Base-by-base conservation (phyloP, 2,888 invertebrate genomes). In the Drosophila silvestris region DNA sequence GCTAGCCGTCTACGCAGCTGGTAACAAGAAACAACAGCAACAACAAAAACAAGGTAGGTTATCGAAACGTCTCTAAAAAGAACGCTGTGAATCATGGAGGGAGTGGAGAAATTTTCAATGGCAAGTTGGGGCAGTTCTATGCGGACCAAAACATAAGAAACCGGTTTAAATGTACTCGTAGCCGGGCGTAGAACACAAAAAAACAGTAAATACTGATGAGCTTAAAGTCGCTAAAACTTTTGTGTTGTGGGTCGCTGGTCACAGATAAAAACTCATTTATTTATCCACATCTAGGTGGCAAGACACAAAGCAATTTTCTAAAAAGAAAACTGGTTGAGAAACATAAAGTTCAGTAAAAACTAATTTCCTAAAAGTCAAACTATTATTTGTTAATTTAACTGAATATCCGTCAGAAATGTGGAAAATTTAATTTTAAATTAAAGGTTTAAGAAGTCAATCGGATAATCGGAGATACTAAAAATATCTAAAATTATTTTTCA, bases 21-120 rank as follows among this genome's bases (percentile, higher is more conserved):
- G 81, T 35, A 89, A 77, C n/a, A 86, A 84, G 26, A 79, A 85
- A 10, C 61, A 74, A 19, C 69, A 77, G 32, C 64, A 76, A 58
- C 70, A 78, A 57, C 66, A 56, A 22, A 61, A 56, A 16, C 37
- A 91, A 91, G 91, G 91, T 92, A 90, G 71, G 70, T 66, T 53
- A 37, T 41, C 50, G 60, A 63, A 51, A 65, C 30, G 57, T 33
- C 30, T 7, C 16, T 26, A 41, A 72, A 52, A 19, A 52, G 47
- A 50, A 32, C 52, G 53, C 44, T 53, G 79, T 58, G 79, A 84
- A 56, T 81, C 87, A 73, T 28, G 50, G 41, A 50, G 50, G 60
- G 60, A 51, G 58, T 52, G 76, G 66, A 83, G 82, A 86, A 73
- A 79, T 70, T 72, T 66, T 63, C 64, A 73, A 72, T 67, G 73